These are phyloP conservation scores for Muscicapa comitata DNA, from an alignment of 2,797 vertebrate genomes.

Conservation along the genomic window DNA sequence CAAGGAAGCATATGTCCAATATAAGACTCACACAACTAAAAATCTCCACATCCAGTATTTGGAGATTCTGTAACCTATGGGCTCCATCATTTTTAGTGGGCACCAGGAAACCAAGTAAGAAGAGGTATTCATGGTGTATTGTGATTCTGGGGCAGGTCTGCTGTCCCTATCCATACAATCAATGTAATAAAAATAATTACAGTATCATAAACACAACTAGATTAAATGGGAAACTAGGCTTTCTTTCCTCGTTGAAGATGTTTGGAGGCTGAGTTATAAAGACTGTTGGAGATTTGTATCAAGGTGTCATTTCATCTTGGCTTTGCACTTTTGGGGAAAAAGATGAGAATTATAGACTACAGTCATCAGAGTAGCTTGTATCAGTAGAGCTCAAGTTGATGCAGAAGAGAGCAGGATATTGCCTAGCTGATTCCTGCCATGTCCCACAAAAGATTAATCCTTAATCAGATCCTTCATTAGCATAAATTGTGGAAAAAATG, in stretches of 20 bases:
- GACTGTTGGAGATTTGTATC: not conserved
- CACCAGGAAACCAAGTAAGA: not conserved
- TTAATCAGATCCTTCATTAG: constrained; percentile 52
- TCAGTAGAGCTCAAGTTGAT: not conserved
- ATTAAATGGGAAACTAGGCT: not conserved
- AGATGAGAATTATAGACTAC: not conserved
- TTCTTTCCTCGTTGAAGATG: not conserved
- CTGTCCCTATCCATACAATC: not conserved
- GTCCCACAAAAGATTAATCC: not conserved
- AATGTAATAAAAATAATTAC: not conserved
- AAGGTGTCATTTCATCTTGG: not conserved
- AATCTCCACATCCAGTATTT: not conserved
- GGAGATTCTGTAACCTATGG: not conserved
- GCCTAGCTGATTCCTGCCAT: not conserved
- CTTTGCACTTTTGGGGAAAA: not conserved
- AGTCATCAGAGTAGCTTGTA: not conserved
- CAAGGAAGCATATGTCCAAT: not conserved
- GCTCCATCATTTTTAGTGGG: not conserved
- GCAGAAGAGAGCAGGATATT: not conserved
- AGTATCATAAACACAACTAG: not conserved
- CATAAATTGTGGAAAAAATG: constrained; percentile 29
- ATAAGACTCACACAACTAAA: not conserved
- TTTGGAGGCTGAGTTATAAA: not conserved
- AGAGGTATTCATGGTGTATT: not conserved
- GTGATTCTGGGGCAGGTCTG: not conserved